Evolutionary conservation across 1,140 invertebrate genomes (phyloP), one percentile per base, ranked within the genome.

Genomic region (Fopius arisanus): DNA sequence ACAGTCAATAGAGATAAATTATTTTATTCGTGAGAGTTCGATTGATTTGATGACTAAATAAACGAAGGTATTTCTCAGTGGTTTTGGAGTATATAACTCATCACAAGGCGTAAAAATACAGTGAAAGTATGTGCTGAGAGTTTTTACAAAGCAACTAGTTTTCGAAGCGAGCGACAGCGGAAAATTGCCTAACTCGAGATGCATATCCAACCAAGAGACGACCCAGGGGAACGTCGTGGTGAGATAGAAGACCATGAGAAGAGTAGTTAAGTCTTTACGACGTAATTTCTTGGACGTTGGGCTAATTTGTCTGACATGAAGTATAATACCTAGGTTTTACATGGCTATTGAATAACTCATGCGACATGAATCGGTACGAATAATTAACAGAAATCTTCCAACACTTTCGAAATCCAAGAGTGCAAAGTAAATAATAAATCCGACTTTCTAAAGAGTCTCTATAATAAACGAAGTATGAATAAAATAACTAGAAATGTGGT

Each of bases 251-350:
- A 67, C 62, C 16, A 67, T 31, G 41, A 66, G 40, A 65, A 16
- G 66, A n/a, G 66, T 59, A 68, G 66, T 73, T 73, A 68, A 73
- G 41, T 73, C 41, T 73, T 73, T 73, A 73, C 72, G 67, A 73
- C 29, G 23, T 54, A 54, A 73, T 73, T 73, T 73, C 48, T 51
- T 54, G 33, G 40, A 73, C 65, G 33, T 73, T 40, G 65, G 16
- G 41, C 54, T 67, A 67, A 73, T 73, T 62, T 23, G 23, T 73
- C 41, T 68, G 40, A 29, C 66, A 29, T 67, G 7, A 62, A 62
- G 54, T 0, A 62, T 29, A 62, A 62, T 62, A 10, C 28, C 21
- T 14, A 62, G 28, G 21, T 28, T 21, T 28, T 26, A 19, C n/a
- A 19, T 29, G 41, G 12, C 29, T n/a, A 54, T 70, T 48, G 43